Base-by-base conservation (phyloP, 2,888 invertebrate genomes). In the Drosophila glabriapex region DNA sequence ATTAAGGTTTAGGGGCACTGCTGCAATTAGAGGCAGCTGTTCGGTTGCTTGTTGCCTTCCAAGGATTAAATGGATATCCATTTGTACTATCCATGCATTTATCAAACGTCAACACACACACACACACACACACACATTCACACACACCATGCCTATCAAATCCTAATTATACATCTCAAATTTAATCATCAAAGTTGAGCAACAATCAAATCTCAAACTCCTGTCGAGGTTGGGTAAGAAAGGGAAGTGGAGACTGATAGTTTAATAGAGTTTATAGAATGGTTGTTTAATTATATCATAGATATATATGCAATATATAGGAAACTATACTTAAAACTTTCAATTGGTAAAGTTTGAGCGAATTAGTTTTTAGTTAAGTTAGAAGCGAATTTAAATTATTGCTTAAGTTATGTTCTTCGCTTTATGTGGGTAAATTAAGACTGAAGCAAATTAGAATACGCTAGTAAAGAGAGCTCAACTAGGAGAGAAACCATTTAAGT, bases 21-120 rank as follows among this genome's bases (percentile, higher is more conserved):
- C 59, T 73, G 83, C 80, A 86, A 86, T 86, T 86, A 86, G 87
- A 56, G 67, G 75, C 72, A 66, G 64, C 66, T 80, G 81, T 63
- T 50, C 41, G 37, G 29, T 25, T 68, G 77, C 55, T 68, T 76
- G 71, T 54, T 65, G 77, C 39, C 62, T 63, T 52, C 29, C 69
- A 52, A 39, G 83, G 86, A 84, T 86, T 86, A 84, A 84, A 78
- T 58, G 76, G 62, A 81, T 70, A 53, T 52, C 55, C 65, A 79
- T 73, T 81, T 76, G 73, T 58, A 22, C 29, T 10, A 56, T 33
- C 56, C 50, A n/a, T 52, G 70, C 83, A 79, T 81, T 71, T 83
- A 77, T 81, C 83, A 83, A 77, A 81, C 63, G 70, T 72, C 64
- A 56, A 63, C 66, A 71, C 41, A 56, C 9, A 10, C 12, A 10